Percentiles rank a stretch among this genome's conserved stretches.
phyloP scores from a whole-genome alignment of 2,797 vertebrate species.

The Australoheros facetus region DNA sequence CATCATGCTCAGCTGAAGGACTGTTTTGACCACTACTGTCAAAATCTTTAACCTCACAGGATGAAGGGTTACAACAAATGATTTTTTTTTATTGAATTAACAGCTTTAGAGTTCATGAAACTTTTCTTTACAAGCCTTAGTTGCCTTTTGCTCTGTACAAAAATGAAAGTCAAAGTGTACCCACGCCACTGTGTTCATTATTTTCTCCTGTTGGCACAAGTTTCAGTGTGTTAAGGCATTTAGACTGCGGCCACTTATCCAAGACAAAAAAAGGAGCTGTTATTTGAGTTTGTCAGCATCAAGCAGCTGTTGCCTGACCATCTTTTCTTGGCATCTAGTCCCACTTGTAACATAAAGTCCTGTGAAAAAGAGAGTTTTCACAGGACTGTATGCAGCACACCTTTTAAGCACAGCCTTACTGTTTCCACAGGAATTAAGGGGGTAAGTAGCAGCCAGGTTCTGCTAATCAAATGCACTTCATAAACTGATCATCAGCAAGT shows the following conservation, averaged over 20 bases:
- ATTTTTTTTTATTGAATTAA: rapidly evolving
- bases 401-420: too few relatives aligned
- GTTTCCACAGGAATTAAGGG: too few relatives aligned
- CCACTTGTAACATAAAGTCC: background rate
- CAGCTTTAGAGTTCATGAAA: background rate
- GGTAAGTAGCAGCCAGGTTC: background rate
- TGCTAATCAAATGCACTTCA: background rate
- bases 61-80: background rate
- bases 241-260: background rate
- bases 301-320: background rate
- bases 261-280: rapidly evolving
- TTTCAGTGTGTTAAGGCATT: background rate
- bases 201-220: background rate
- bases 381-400: too few relatives aligned
- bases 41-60: slow-evolving; percentile 19
- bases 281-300: background rate
- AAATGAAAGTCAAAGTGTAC: background rate
- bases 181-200: background rate
- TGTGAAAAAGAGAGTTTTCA: background rate
- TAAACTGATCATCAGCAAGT: background rate
- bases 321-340: background rate
- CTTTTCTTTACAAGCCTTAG: background rate
- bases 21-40: slow-evolving; percentile 41
- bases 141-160: background rate
- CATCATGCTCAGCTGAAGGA: slow-evolving; percentile 17